Percentiles rank a stretch among this genome's conserved stretches.
phyloP scores from a whole-genome alignment of 2,113 vertebrate species.

The Orcinus orca region DNA sequence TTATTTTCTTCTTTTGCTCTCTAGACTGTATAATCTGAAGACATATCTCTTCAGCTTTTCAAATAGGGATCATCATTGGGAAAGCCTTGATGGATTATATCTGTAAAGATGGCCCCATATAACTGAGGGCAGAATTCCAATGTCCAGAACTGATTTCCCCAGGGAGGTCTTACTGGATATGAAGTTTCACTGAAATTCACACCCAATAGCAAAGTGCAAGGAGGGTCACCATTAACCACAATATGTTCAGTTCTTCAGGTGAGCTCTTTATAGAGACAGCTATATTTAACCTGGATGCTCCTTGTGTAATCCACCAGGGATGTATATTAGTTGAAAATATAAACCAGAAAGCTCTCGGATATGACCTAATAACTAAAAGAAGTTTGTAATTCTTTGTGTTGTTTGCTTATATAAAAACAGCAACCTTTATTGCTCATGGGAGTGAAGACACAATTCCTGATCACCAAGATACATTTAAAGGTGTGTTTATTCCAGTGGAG shows the following conservation, averaged over 20 bases:
- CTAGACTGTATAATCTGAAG: not conserved
- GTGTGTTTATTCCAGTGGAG: not conserved
- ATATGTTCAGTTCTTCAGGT: constrained; percentile 55
- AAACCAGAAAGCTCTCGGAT: constrained; percentile 44
- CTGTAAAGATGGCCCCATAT: constrained; percentile 20
- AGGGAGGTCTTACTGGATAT: constrained; percentile 52
- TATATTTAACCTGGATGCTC: constrained; percentile 62
- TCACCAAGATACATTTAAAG: not conserved
- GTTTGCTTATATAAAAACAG: not conserved
- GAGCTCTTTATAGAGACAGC: constrained; percentile 47
- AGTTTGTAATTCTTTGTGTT: constrained; percentile 29
- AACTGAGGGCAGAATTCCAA: constrained; percentile 35
- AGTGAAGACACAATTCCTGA: not conserved
- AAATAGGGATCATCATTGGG: constrained; percentile 26
- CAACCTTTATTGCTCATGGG: not conserved
- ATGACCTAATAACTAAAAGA: constrained; percentile 26
- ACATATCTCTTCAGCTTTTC: constrained; percentile 61
- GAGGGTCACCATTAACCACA: constrained; percentile 48
- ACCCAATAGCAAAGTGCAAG: constrained; percentile 29
- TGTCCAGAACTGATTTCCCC: constrained; percentile 67
- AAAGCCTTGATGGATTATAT: not conserved
- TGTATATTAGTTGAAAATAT: constrained; percentile 51
- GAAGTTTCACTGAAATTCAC: constrained; percentile 60
- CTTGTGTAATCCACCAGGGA: not conserved
- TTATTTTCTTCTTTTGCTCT: constrained; percentile 29